These are phyloP conservation scores for Cyphomyrus plagiostoma DNA, from an alignment of 2,113 vertebrate genomes.

Conservation along the genomic window DNA sequence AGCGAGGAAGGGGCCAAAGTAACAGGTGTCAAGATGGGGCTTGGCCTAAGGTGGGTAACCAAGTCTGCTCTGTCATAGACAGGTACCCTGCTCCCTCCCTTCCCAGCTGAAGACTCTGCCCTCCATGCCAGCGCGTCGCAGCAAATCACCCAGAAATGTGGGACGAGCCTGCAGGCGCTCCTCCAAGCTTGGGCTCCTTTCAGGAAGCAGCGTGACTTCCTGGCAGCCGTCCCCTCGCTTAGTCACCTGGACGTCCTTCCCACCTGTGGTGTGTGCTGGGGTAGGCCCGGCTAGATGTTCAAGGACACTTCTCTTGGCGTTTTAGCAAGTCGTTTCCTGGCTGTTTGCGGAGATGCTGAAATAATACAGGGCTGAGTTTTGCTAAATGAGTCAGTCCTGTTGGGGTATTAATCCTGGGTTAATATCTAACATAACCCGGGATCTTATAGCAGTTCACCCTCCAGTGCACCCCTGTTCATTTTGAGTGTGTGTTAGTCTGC, in stretches of 20 bases:
- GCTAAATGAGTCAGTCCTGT: neutral
- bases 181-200: slow-evolving; percentile 1
- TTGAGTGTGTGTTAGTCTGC: neutral
- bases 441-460: neutral
- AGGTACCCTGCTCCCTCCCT: too few species aligned
- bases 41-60: neutral
- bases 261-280: neutral
- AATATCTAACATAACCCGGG: neutral
- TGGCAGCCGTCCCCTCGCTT: neutral
- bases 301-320: neutral
- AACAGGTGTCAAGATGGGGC: neutral
- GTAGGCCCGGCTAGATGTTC: neutral
- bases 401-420: neutral
- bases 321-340: neutral
- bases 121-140: too few species aligned
- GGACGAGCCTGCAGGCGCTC: neutral
- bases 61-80: neutral
- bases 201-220: neutral
- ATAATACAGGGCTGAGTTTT: neutral
- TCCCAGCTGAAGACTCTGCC: neutral
- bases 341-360: slow-evolving; percentile 1
- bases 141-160: neutral
- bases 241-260: slow-evolving; percentile 1
- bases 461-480: neutral
- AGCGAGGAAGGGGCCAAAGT: neutral